Evolutionary conservation across 2,113 vertebrate species (phyloP).

Genomic region (Oncorhynchus nerka): DNA sequence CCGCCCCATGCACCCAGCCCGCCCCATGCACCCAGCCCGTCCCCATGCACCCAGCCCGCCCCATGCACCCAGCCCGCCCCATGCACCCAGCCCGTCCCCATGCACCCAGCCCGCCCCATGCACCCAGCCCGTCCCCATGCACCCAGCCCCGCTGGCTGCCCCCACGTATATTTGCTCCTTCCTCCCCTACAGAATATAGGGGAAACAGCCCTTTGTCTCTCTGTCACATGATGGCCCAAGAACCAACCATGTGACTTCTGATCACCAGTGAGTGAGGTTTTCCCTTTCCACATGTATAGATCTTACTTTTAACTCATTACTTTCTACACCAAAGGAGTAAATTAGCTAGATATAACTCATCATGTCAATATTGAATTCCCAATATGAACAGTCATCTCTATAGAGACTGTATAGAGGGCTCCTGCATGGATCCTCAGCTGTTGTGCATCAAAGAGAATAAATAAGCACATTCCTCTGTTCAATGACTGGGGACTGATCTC

Average conservation of each 20-base stretch:
- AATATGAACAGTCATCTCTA: background rate
- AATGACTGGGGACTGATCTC: constrained; percentile 16
- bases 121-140: too few relatives aligned
- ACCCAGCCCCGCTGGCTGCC: too few relatives aligned
- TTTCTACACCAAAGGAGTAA: too few relatives aligned
- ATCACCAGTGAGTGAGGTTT: background rate
- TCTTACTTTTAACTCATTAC: too few relatives aligned
- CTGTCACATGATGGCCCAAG: too few relatives aligned
- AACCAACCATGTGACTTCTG: background rate
- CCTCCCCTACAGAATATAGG: too few relatives aligned
- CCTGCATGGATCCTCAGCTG: background rate
- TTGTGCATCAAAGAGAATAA: constrained; percentile 16
- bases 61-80: too few relatives aligned
- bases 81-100: background rate
- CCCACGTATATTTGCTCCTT: background rate
- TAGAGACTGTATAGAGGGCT: background rate
- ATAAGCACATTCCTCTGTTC: constrained; percentile 19
- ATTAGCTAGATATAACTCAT: background rate
- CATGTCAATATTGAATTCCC: background rate
- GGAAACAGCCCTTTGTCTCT: too few relatives aligned
- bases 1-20: too few relatives aligned
- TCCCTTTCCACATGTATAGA: too few relatives aligned
- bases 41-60: too few relatives aligned
- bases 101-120: background rate
- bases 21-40: too few relatives aligned